Evolutionary conservation across 2,888 invertebrate genomes (phyloP).

Genomic region (Caenorhabditis imperialis): DNA sequence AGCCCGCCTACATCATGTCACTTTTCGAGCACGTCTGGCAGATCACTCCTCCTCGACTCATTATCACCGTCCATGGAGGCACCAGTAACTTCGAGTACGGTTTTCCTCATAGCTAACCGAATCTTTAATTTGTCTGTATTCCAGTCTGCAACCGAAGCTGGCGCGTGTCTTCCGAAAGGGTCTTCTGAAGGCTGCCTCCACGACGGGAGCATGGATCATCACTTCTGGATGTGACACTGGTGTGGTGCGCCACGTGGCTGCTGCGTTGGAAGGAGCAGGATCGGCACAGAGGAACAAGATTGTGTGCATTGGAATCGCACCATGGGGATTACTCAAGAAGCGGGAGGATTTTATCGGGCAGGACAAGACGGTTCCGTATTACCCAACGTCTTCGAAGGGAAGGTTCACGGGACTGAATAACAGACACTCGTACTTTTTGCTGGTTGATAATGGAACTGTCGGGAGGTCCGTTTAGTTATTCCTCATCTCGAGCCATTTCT

Average conservation of each 20-base stretch:
- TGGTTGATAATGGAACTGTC: constrained; percentile 98
- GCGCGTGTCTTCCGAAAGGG: constrained; percentile 96
- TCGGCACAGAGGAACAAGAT: constrained; percentile 79
- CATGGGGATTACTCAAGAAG: constrained; percentile 91
- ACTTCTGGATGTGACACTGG: constrained; percentile 84
- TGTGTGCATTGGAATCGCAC: constrained; percentile 96
- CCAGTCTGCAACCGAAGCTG: constrained; percentile 86
- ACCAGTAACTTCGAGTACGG: constrained; percentile 88
- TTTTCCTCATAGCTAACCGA: constrained; percentile 78
- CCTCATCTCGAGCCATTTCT: too few species aligned
- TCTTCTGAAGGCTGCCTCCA: constrained; percentile 90
- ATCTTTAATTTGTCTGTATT: too few species aligned
- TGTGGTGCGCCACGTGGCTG: constrained; percentile 90
- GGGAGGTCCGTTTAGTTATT: constrained; percentile 82
- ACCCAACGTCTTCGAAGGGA: constrained; percentile 66
- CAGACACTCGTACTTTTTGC: constrained; percentile 94
- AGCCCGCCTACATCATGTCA: constrained; percentile 86
- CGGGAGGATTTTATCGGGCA: constrained; percentile 71
- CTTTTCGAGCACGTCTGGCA: constrained; percentile 95
- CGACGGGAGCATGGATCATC: constrained; percentile 98
- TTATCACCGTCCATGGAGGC: constrained; percentile 97
- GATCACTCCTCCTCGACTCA: constrained; percentile 92
- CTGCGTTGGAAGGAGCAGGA: constrained; percentile 74
- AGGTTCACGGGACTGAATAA: constrained; percentile 85
- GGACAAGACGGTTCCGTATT: constrained; percentile 71